Evolutionary conservation across 2,113 vertebrate genomes (phyloP).

Genomic region (Mixornis gularis): DNA sequence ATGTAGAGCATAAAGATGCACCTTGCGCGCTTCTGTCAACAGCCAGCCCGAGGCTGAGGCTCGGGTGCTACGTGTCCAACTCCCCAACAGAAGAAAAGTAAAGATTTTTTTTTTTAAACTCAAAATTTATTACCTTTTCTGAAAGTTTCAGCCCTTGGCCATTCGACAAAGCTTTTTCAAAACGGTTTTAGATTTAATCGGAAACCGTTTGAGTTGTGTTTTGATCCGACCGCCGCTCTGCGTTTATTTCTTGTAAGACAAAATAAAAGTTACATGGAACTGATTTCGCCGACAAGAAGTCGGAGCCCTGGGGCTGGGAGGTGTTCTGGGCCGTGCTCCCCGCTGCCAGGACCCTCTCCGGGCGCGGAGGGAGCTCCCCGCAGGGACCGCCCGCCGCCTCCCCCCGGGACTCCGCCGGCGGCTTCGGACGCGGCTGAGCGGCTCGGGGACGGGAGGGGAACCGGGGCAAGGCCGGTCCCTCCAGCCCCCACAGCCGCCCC

Average conservation of each 20-base stretch:
- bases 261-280: background rate
- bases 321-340: background rate
- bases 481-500: background rate
- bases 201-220: background rate
- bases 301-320: background rate
- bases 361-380: background rate
- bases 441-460: background rate
- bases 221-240: background rate
- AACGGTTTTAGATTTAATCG: background rate
- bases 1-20: background rate
- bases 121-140: background rate
- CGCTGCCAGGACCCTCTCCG: background rate
- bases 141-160: background rate
- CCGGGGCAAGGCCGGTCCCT: background rate
- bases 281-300: background rate
- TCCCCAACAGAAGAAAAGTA: background rate
- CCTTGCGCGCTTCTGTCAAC: background rate
- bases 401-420: background rate
- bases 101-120: background rate
- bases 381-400: background rate
- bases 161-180: background rate
- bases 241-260: background rate
- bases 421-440: background rate
- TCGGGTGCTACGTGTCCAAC: background rate
- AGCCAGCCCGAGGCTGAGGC: background rate